Evolutionary conservation across 2,797 vertebrate species (phyloP), one percentile per base, ranked within the genome.

Genomic region (Crenichthys baileyi): DNA sequence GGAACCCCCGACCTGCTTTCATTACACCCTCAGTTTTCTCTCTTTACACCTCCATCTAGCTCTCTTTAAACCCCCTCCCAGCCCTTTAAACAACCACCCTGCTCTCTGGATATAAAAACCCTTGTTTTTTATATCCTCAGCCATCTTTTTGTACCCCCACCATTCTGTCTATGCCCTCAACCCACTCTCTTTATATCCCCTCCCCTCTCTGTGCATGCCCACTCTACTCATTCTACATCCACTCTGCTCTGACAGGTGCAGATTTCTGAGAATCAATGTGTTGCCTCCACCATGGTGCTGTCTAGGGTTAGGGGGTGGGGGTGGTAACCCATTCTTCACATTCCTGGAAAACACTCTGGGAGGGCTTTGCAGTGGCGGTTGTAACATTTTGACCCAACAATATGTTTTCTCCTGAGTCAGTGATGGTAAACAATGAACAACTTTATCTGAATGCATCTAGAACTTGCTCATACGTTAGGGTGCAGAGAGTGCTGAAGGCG

Each of bases 181-280:
- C n/a, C 77, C 24, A 4, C 13, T 58, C 12, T 60, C 12, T 60
- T 78, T 31, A 74, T 78, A 22, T 48, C 60, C 60, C 46, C 6
- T 15, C 65, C 31, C 51, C 65, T 87, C 72, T 72, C 44, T 72
- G 73, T 61, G 55, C 60, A 67, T 73, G 77, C 65, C 68, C 70
- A 0, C 76, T 16, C 39, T 7, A 3, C 18, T 22, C 6, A 22
- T 16, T 75, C 36, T 44, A 53, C 74, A 73, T 77, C 79, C 46
- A 20, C 41, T 12, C 73, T 63, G 79, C 72, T 13, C 36, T 65
- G 88, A 91, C 94, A 94, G 93, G 92, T 94, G 93, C 87, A 88
- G 84, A 91, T 88, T 93, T 91, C 48, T 83, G 90, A 93, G 90
- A 92, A 68, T 26, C 70, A 56, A 51, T 58, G 26, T 76, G 71